Evolutionary conservation across 2,888 invertebrate species (phyloP).

Genomic region (Poecilus cupreus): DNA sequence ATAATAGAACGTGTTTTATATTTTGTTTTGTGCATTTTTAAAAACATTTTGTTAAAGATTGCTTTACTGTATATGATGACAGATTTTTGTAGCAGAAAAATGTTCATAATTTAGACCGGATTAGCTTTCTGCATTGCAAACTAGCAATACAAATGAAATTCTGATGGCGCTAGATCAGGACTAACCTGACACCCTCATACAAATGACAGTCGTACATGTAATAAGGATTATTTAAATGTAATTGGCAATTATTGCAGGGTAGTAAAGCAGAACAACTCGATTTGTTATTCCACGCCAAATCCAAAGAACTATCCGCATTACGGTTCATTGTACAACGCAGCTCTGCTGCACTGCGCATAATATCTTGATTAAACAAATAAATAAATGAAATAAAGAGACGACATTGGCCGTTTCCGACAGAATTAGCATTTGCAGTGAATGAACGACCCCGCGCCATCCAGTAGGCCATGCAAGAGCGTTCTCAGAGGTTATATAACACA

Average conservation of each 20-base stretch:
- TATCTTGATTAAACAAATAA: conserved; percentile 50
- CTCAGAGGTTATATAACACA: conserved; percentile 14
- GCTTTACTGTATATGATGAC: too few relatives aligned
- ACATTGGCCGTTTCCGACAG: conserved; percentile 39
- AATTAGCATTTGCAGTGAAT: conserved; percentile 49
- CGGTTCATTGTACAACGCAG: not conserved
- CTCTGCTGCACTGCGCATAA: conserved; percentile 18
- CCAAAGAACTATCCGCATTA: not conserved
- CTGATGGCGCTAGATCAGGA: too few relatives aligned
- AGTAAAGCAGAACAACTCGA: not conserved
- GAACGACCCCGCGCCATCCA: conserved; percentile 2
- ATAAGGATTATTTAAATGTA: not conserved
- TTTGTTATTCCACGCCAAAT: not conserved
- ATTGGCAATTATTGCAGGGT: not conserved
- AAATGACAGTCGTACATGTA: not conserved
- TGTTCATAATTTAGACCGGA: too few relatives aligned
- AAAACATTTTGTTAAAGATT: too few relatives aligned
- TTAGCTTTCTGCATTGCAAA: too few relatives aligned
- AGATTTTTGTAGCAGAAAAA: too few relatives aligned
- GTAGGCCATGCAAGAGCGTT: not conserved
- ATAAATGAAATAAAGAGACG: conserved; percentile 51
- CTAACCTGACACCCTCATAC: not conserved
- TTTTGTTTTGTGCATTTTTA: too few relatives aligned
- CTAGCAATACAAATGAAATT: too few relatives aligned
- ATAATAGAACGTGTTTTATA: too few relatives aligned